Evolutionary conservation across 2,797 vertebrate species (phyloP).

Genomic region (Botia almorhae): DNA sequence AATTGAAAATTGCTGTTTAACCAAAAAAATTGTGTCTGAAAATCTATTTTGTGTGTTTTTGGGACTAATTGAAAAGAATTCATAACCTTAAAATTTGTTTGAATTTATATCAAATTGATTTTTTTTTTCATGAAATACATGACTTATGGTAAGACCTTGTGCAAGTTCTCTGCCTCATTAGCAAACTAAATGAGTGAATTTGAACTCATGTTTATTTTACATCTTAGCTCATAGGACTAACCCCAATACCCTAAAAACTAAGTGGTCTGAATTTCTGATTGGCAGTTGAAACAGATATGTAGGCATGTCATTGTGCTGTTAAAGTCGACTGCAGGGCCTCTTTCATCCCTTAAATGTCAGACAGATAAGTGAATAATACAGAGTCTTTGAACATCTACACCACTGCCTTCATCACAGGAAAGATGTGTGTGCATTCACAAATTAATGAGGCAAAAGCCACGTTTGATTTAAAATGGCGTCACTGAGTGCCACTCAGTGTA

Average conservation of each 20-base stretch:
- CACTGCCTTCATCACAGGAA: constrained; percentile 23
- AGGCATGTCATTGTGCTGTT: constrained; percentile 17
- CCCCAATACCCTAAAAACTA: constrained; percentile 5
- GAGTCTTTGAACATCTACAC: constrained; percentile 39
- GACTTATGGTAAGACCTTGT: not conserved
- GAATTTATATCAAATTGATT: constrained; percentile 13
- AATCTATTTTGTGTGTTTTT: not conserved
- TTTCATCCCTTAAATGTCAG: constrained; percentile 50
- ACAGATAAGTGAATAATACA: constrained; percentile 42
- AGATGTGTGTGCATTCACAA: constrained; percentile 19
- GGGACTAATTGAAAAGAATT: not conserved
- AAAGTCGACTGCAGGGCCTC: constrained; percentile 19
- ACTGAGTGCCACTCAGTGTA: not conserved
- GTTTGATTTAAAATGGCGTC: not conserved
- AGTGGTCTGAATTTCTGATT: constrained; percentile 32
- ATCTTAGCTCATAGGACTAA: constrained; percentile 4
- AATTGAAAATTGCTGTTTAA: not conserved
- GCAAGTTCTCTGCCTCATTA: constrained; percentile 16
- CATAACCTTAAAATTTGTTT: not conserved
- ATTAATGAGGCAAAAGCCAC: constrained; percentile 7
- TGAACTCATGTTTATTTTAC: constrained; percentile 22
- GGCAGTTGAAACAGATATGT: constrained; percentile 2
- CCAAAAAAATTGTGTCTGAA: not conserved
- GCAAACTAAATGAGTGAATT: constrained; percentile 26
- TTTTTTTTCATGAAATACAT: no score